A percentile compares a stretch with the other conserved stretches of the same genome.
phyloP scores from a whole-genome alignment of 1,140 invertebrate species.

The Adoxophyes honmai region DNA sequence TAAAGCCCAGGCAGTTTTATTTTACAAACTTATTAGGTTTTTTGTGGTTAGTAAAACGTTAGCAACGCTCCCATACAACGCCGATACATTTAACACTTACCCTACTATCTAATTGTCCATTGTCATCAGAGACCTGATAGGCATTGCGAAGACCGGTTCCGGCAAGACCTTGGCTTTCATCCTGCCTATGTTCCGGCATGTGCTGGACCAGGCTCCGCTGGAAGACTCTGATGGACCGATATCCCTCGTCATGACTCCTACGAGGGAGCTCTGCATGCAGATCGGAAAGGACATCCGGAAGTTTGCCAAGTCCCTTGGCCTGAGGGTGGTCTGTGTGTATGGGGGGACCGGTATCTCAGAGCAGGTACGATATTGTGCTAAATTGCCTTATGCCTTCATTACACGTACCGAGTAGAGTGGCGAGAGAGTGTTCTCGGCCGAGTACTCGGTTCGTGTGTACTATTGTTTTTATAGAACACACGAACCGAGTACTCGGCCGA shows the following conservation, averaged over 20 bases:
- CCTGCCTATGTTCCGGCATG: constrained; percentile 98
- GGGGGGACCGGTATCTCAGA: constrained; percentile 98
- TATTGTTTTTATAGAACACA: no score
- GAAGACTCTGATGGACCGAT: constrained; percentile 98
- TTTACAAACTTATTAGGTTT: no score
- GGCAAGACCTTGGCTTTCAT: constrained; percentile 99
- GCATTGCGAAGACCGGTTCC: constrained; percentile 99
- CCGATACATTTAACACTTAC: no score
- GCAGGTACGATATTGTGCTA: constrained; percentile 77
- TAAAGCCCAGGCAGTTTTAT: no score
- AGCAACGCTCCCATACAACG: no score
- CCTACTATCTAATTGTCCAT: background rate
- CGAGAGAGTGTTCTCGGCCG: no score
- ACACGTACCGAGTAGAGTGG: no score
- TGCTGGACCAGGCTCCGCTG: constrained; percentile 94
- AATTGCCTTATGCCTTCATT: no score
- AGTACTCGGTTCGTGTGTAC: no score
- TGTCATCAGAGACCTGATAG: constrained; percentile 91
- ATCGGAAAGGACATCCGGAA: constrained; percentile 98
- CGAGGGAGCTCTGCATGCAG: constrained; percentile 98
- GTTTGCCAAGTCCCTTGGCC: constrained; percentile 92
- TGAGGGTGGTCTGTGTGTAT: constrained; percentile 97
- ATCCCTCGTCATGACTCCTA: constrained; percentile 98
- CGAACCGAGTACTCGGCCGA: no score
- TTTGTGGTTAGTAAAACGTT: no score